Evolutionary conservation across 1,140 invertebrate genomes (phyloP), one percentile per base, ranked within the genome.

Genomic region (Araneus ventricosus): DNA sequence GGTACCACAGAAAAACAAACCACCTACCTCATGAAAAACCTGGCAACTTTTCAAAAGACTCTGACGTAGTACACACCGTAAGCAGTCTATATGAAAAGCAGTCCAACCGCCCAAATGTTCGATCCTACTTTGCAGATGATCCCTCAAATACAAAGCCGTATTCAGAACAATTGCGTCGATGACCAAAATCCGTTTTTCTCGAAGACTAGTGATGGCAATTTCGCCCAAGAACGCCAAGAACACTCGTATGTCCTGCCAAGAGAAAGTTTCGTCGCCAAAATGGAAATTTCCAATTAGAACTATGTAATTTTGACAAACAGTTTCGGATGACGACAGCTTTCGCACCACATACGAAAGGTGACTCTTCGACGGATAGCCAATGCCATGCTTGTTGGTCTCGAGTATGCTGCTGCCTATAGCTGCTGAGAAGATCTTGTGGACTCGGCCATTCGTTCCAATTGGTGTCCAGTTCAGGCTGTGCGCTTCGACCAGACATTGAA

Each of bases 71-170:
- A 87, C 85, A 22, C 4, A 8, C 27, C 85, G 27, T 30, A 87
- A 27, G 27, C 85, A 87, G 34, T 87, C 85, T 61, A 63, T 4
- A 4, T 87, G 85, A 22, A 87, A 87, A 10, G 85, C 85, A 7
- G 2, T 30, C 85, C 85, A 87, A 4, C 85, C 85, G 20, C 85
- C 85, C 2, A 87, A 61, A 14, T 14, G 17, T 20, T 87, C 85
- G 1, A 87, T 87, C 52, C n/a, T 20, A 30, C 30, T 27, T 8
- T 37, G 30, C 0, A 87, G 57, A 24, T 63, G 30, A 34, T 87
- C 85, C 17, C 37, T 63, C 4, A 87, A 2, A 27, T 61, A 87
- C 2, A 61, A 20, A 10, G 85, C 57, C 10, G 85, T 61, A n/a
- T 37, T 61, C 85, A 61, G 20, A 5, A 61, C 57, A 24, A 87